Evolutionary conservation across 2,797 vertebrate species (phyloP), one percentile per base, ranked within the genome.

Genomic region (Acanthopagrus latus): DNA sequence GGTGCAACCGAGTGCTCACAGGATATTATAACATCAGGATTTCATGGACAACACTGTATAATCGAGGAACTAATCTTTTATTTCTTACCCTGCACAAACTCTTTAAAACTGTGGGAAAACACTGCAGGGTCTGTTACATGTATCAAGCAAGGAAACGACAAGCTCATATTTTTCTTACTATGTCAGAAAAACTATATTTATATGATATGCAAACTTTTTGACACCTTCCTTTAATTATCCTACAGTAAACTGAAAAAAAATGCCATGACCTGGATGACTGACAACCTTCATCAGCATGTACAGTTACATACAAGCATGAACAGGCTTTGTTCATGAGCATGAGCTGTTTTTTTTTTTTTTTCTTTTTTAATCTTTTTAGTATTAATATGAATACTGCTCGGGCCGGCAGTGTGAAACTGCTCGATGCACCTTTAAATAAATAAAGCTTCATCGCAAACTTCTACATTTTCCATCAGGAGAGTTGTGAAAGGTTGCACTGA

Each of bases 101-200:
- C 12, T 51, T 29, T 64, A 29, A 72, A 63, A 54, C 17, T 23
- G 20, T 25, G 27, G 20, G 38, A 27, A 47, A 59, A 66, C 8
- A 29, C 33, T 21, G 55, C 54, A 66, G 21, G 14, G 46, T 74
- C 33, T 51, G 63, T 56, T 64, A 21, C 38, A 63, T 17, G 47
- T 64, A 11, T 50, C 44, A 50, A 41, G 21, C 27, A 50, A 21
- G n/a, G n/a, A 50, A 13, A 7, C 59, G 12, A 44, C 11, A 23
- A 18, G 55, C 23, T 64, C 47, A 4, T 60, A 44, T 21, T 29
- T 44, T 46, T 9, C 18, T 41, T 16, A 50, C 27, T n/a, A n/a
- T n/a, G n/a, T n/a, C n/a, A n/a, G n/a, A n/a, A n/a, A n/a, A n/a
- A n/a, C n/a, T n/a, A n/a, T n/a, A n/a, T n/a, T n/a, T n/a, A n/a